phyloP scores from a whole-genome alignment of 2,888 invertebrate genomes.

The Meghimatium bilineatum region DNA sequence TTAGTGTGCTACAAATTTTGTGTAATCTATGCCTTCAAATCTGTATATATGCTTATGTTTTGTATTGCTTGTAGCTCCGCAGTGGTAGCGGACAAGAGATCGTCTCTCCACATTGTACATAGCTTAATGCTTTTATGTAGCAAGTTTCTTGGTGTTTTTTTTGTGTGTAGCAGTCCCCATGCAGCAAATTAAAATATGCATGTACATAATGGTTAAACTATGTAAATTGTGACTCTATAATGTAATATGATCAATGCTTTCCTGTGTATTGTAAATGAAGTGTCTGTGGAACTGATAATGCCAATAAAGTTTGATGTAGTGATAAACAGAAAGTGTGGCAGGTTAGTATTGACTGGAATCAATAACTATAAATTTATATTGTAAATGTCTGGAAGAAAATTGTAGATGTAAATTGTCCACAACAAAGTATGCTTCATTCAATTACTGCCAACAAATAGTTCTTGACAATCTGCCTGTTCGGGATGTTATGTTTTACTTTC shows the following conservation, averaged over 20 bases:
- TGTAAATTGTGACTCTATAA: not conserved
- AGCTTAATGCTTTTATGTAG: slow-evolving; percentile 52
- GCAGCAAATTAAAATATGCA: not conserved
- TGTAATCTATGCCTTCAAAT: slow-evolving; percentile 4
- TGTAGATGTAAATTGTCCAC: too few relatives aligned
- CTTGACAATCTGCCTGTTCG: too few relatives aligned
- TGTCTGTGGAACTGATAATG: not conserved
- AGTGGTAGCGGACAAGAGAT: slow-evolving; percentile 58
- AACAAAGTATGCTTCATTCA: too few relatives aligned
- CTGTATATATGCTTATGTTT: not conserved
- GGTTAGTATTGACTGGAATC: too few relatives aligned
- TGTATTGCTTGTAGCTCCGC: slow-evolving; percentile 53
- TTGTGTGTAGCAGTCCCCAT: not conserved
- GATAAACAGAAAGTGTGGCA: too few relatives aligned
- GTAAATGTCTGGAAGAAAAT: too few relatives aligned
- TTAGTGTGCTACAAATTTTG: not conserved
- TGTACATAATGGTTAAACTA: not conserved
- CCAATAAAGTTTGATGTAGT: not conserved
- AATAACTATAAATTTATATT: too few relatives aligned
- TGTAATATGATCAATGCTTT: not conserved
- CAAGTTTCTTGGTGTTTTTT: slow-evolving; percentile 20
- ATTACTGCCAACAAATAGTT: too few relatives aligned
- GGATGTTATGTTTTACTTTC: too few relatives aligned
- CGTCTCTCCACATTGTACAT: slow-evolving; percentile 61
- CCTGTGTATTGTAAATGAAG: not conserved